A percentile compares a stretch with the other conserved stretches of the same genome.
Conservation (phyloP, 1,140 invertebrate genomes). For the Drosophila busckii region DNA sequence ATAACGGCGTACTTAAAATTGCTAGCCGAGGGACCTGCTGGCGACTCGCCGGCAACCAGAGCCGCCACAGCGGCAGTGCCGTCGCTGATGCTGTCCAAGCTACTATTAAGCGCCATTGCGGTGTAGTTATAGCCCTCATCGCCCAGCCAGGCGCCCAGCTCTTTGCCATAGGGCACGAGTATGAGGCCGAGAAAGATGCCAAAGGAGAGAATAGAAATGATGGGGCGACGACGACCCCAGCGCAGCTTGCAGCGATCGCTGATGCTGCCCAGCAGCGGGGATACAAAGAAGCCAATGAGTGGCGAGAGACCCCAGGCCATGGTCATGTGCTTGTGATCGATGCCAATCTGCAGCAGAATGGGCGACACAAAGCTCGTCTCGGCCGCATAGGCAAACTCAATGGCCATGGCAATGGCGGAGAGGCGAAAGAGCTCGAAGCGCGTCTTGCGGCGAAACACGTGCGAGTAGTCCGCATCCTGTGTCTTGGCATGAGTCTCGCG, state of each 20-base stretch:
- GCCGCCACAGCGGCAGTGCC: constrained; percentile 44
- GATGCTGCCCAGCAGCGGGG: constrained; percentile 89
- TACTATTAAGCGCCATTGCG: neutral
- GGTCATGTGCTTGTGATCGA: constrained; percentile 86
- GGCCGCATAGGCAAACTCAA: constrained; percentile 92
- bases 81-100: neutral
- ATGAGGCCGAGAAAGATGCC: constrained; percentile 86
- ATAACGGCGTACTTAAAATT: constrained; percentile 81
- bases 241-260: constrained; percentile 86
- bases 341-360: constrained; percentile 88
- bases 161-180: constrained; percentile 87
- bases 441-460: constrained; percentile 82
- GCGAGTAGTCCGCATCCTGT: constrained; percentile 79
- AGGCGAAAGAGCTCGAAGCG: constrained; percentile 85
- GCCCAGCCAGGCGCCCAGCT: constrained; percentile 84
- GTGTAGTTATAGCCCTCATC: constrained; percentile 79
- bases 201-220: constrained; percentile 87
- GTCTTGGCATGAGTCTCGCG: constrained; percentile 68
- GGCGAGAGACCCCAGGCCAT: constrained; percentile 91
- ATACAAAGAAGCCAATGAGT: constrained; percentile 88
- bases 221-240: constrained; percentile 87
- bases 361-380: constrained; percentile 94
- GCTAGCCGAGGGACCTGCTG: constrained; percentile 11
- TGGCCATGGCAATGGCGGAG: constrained; percentile 90
- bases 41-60: constrained; percentile 7